These are phyloP conservation scores for Thalpophila matura DNA, from an alignment of 2,888 invertebrate genomes.

Conservation along the genomic window DNA sequence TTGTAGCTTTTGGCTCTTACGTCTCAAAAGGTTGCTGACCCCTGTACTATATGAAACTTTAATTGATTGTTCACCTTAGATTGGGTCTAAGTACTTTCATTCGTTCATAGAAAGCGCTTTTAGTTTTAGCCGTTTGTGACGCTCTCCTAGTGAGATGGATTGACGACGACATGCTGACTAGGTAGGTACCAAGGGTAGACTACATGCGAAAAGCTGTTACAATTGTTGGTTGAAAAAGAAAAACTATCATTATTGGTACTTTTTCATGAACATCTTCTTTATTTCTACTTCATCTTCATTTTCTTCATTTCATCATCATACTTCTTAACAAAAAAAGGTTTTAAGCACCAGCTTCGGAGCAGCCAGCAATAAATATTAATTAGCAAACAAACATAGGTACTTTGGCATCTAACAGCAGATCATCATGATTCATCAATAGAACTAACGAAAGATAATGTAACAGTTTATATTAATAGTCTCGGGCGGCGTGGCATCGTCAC, in stretches of 20 bases:
- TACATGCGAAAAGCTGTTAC: background rate
- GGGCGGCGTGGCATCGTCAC: slow-evolving; percentile 75
- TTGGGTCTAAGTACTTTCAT: too few relatives aligned
- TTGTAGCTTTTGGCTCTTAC: too few relatives aligned
- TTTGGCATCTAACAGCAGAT: slow-evolving; percentile 48
- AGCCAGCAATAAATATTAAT: slow-evolving; percentile 31
- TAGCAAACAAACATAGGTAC: slow-evolving; percentile 31
- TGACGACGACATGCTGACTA: background rate
- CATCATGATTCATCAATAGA: slow-evolving; percentile 71
- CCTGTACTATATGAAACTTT: background rate
- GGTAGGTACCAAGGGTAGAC: background rate
- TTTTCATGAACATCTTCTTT: too few relatives aligned
- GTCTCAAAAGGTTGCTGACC: too few relatives aligned
- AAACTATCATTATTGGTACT: too few relatives aligned
- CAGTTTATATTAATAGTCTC: slow-evolving; percentile 72
- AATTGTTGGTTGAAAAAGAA: too few relatives aligned
- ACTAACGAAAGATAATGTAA: slow-evolving; percentile 74
- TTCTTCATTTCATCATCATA: slow-evolving; percentile 16
- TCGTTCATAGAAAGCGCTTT: background rate
- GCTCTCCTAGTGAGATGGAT: background rate
- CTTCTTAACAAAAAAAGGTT: slow-evolving; percentile 1
- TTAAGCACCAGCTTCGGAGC: slow-evolving; percentile 18
- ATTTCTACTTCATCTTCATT: too few relatives aligned
- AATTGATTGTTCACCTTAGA: background rate
- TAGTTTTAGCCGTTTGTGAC: background rate